Evolutionary conservation across 2,888 invertebrate species (phyloP).

Genomic region (Ophion ventricosus): DNA sequence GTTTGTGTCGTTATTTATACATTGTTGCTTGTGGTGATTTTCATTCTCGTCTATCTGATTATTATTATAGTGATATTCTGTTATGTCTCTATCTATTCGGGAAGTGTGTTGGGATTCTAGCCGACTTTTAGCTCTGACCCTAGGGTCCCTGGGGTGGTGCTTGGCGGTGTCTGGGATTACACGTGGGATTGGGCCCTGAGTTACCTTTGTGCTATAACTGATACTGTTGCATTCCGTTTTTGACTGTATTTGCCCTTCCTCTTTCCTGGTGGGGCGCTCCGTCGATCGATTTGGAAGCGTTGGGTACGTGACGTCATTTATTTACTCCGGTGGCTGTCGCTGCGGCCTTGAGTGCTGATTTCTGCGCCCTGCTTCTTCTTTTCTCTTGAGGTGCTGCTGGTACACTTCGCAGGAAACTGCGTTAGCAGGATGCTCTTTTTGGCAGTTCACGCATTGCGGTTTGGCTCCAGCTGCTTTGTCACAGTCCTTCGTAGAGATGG

Average conservation of each 20-base stretch:
- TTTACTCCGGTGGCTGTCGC: not conserved
- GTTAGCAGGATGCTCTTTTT: constrained; percentile 69
- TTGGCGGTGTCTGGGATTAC: too few species aligned
- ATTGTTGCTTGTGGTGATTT: not conserved
- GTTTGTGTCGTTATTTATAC: not conserved
- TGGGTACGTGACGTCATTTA: too few species aligned
- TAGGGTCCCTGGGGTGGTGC: constrained; percentile 1
- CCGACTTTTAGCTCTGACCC: not conserved
- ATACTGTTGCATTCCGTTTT: too few species aligned
- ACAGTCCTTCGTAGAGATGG: constrained; percentile 70
- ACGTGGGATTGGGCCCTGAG: not conserved
- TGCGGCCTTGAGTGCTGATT: not conserved
- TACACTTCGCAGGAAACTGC: constrained; percentile 64
- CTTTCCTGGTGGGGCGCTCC: too few species aligned
- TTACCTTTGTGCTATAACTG: too few species aligned
- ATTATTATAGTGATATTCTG: not conserved
- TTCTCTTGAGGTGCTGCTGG: constrained; percentile 39
- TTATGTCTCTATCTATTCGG: too few species aligned
- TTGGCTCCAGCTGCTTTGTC: constrained; percentile 57
- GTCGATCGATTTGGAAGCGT: too few species aligned
- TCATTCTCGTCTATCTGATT: not conserved
- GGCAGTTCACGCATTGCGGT: constrained; percentile 71
- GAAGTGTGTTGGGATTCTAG: too few species aligned
- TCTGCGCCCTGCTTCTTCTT: not conserved
- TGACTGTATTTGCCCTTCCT: too few species aligned